Conservation (phyloP, 2,797 vertebrate species). For the Acrossocheilus wenchowensis region DNA sequence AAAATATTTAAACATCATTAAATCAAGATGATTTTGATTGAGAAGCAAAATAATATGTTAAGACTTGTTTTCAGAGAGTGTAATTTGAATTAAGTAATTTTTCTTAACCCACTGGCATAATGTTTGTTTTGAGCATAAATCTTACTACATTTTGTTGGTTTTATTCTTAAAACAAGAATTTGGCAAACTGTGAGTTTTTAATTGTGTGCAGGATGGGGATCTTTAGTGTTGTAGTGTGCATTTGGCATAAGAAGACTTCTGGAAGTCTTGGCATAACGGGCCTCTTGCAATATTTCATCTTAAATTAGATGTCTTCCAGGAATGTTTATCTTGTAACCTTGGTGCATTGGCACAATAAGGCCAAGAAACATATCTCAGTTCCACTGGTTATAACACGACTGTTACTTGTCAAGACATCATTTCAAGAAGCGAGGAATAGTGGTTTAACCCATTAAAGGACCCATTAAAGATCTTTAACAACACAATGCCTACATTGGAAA, state of each 20-base stretch:
- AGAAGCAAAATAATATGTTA: neutral
- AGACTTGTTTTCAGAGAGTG: neutral
- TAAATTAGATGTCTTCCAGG: conserved; percentile 6
- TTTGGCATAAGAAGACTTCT: neutral
- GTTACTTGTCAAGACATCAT: conserved; percentile 17
- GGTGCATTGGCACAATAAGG: neutral
- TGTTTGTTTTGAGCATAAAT: neutral
- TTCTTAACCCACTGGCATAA: neutral
- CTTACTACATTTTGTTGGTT: neutral
- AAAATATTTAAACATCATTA: neutral
- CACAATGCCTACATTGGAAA: neutral
- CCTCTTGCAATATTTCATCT: conserved; percentile 18
- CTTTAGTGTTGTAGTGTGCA: neutral
- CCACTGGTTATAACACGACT: neutral
- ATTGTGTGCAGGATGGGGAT: neutral
- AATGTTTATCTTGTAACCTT: neutral
- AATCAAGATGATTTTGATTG: neutral
- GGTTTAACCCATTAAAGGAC: conserved; percentile 4
- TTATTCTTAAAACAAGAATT: neutral
- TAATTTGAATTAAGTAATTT: neutral
- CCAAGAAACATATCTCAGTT: neutral
- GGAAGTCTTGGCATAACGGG: neutral
- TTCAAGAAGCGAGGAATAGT: neutral
- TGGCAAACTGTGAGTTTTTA: conserved; percentile 10
- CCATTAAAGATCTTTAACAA: neutral